phyloP scores from a whole-genome alignment of 2,797 vertebrate genomes.

The Hyperoplus lanceolatus region DNA sequence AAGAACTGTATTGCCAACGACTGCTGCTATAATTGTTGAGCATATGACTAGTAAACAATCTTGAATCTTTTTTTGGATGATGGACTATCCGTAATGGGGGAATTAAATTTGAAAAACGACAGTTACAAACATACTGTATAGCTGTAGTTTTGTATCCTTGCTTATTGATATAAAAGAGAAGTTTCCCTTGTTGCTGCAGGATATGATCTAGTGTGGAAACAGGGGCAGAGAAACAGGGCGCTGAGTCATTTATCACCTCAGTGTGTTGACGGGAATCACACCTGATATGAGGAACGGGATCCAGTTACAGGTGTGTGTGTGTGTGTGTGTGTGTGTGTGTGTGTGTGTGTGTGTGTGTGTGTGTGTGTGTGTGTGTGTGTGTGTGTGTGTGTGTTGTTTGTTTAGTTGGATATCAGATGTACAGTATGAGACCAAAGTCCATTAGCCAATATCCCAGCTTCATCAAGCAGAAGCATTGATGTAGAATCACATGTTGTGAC shows the following conservation, averaged over 20 bases:
- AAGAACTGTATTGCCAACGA: no score
- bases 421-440: conserved; percentile 36
- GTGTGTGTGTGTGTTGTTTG: conserved; percentile 43
- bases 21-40: no score
- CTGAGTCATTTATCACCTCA: conserved; percentile 59
- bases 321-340: conserved; percentile 7
- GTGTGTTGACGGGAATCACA: conserved; percentile 63
- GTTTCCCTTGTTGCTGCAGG: conserved; percentile 1
- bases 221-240: conserved; percentile 14
- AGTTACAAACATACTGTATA: not conserved
- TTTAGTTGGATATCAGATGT: conserved; percentile 59
- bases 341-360: conserved; percentile 32
- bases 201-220: conserved; percentile 29
- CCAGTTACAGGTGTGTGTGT: conserved; percentile 36
- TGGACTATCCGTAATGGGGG: no score
- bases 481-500: conserved; percentile 3
- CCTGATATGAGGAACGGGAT: conserved; percentile 62
- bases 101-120: no score
- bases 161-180: not conserved
- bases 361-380: conserved; percentile 33
- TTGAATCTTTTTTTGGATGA: no score
- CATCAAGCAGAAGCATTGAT: conserved; percentile 27
- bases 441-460: conserved; percentile 39
- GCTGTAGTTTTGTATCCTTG: not conserved
- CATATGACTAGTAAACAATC: no score